A percentile compares a stretch with the other conserved stretches of the same genome.
Conservation (phyloP, 2,888 invertebrate genomes). For the Dyspetes luteomarginatus region DNA sequence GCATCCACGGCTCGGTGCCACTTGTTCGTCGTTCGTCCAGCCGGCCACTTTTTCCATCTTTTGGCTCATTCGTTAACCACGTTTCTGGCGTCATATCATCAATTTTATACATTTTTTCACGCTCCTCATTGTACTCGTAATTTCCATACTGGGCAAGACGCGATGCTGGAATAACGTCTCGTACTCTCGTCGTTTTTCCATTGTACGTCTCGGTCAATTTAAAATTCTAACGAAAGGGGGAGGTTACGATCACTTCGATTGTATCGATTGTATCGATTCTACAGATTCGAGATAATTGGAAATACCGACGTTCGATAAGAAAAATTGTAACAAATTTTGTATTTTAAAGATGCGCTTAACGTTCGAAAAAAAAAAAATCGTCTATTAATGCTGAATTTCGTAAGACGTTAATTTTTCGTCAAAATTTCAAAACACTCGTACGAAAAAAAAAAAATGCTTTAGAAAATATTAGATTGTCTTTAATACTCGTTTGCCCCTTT, state of each 20-base stretch:
- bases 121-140: constrained; percentile 86
- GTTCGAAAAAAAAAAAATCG: too few species aligned
- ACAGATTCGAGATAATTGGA: too few species aligned
- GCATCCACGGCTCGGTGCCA: constrained; percentile 78
- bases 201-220: constrained; percentile 72
- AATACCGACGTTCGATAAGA: too few species aligned
- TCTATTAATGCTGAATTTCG: too few species aligned
- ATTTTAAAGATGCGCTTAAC: too few species aligned
- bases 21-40: constrained; percentile 8
- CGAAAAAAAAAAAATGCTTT: too few species aligned
- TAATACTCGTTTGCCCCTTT: too few species aligned
- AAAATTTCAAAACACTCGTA: too few species aligned
- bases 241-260: constrained; percentile 37
- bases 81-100: constrained; percentile 1
- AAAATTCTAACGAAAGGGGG: constrained; percentile 67
- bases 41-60: not conserved
- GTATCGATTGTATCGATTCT: too few species aligned
- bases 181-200: constrained; percentile 84
- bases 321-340: too few species aligned
- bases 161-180: constrained; percentile 87
- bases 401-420: too few species aligned
- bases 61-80: not conserved
- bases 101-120: constrained; percentile 83
- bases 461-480: too few species aligned
- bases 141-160: constrained; percentile 86